Conservation (phyloP, 2,797 vertebrate genomes). For the Pempheris klunzingeri region DNA sequence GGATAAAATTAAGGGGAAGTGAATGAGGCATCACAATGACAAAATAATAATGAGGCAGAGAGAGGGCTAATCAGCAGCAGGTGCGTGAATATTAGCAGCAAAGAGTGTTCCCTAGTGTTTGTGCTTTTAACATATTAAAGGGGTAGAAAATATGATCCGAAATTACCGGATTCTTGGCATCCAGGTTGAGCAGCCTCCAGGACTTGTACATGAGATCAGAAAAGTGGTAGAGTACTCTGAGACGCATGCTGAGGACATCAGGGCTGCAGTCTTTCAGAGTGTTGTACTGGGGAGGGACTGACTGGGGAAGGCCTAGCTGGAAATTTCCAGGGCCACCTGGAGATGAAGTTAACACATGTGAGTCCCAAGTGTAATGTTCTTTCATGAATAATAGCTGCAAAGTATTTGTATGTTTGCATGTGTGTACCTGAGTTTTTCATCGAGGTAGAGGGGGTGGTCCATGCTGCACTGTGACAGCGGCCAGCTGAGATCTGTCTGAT, state of each 20-base stretch:
- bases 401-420: background rate
- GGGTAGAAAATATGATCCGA: background rate
- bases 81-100: background rate
- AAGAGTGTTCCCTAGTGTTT: background rate
- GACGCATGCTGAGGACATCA: conserved; percentile 82
- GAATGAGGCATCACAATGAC: background rate
- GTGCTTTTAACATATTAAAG: background rate
- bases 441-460: conserved; percentile 86
- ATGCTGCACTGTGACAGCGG: conserved; percentile 88
- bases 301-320: conserved; percentile 84
- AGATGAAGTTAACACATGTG: conserved; percentile 19
- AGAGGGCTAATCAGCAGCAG: background rate
- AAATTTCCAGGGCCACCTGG: conserved; percentile 78
- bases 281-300: conserved; percentile 87
- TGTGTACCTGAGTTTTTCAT: conserved; percentile 83
- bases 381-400: background rate
- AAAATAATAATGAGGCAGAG: background rate
- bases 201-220: conserved; percentile 91
- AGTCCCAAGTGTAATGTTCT: background rate
- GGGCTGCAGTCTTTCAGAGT: conserved; percentile 86
- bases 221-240: conserved; percentile 87
- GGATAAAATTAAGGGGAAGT: conserved; percentile 1
- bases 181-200: conserved; percentile 88
- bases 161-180: conserved; percentile 81
- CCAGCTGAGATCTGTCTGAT: conserved; percentile 88